phyloP scores from a whole-genome alignment of 23 tunicate genomes.

The Ascidia mentula region DNA sequence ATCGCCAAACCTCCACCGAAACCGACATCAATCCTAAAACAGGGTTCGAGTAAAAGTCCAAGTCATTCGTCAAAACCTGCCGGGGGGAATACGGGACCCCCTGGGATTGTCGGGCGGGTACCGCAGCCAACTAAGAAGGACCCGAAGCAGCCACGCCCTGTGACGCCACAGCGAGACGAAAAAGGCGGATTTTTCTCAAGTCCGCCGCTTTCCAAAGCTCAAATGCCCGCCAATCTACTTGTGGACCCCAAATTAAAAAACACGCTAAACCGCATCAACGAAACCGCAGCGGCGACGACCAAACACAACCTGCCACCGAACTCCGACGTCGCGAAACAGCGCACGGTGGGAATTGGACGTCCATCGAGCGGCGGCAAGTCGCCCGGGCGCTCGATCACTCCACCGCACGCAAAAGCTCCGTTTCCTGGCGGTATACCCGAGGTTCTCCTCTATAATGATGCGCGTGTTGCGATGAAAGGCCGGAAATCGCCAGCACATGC shows the following conservation, averaged over 20 bases:
- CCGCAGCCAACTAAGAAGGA: neutral
- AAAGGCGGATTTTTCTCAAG: neutral
- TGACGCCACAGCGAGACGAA: conserved; percentile 22
- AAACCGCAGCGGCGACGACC: conserved; percentile 27
- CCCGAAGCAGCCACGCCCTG: conserved; percentile 22
- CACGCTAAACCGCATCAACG: conserved; percentile 21
- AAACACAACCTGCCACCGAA: neutral
- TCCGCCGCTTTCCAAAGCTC: conserved; percentile 6
- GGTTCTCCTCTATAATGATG: conserved; percentile 1
- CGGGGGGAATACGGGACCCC: neutral
- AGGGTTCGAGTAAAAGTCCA: conserved; percentile 20
- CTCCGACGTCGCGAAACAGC: conserved; percentile 19
- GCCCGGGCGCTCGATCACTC: conserved; percentile 37
- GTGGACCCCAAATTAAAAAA: conserved; percentile 18
- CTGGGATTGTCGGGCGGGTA: too few species aligned
- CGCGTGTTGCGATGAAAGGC: neutral
- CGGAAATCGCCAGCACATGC: conserved; percentile 29
- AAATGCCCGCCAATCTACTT: neutral
- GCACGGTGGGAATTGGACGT: conserved; percentile 1
- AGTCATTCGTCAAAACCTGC: neutral
- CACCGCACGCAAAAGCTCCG: conserved; percentile 44
- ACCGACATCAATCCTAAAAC: conserved; percentile 3
- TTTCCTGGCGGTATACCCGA: conserved; percentile 6
- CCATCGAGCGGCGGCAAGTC: conserved; percentile 27
- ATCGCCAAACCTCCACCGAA: neutral